Evolutionary conservation across 2,888 invertebrate genomes (phyloP), one percentile per base, ranked within the genome.

Genomic region (Xanthorhoe designata): DNA sequence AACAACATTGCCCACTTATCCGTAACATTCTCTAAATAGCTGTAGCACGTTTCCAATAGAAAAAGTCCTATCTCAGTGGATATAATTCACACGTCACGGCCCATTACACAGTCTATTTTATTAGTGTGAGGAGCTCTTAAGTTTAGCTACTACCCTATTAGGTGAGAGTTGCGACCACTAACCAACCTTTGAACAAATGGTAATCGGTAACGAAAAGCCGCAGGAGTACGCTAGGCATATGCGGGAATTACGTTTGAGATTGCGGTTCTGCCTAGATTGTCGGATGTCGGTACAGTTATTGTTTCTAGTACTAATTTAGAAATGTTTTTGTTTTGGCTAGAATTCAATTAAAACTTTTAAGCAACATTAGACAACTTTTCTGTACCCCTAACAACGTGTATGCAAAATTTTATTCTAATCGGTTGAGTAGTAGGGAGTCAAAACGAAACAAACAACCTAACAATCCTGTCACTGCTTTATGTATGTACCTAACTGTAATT

Each of bases 31-130:
- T 15, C n/a, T 61, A 54, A 58, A 57, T 52, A 63, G 45, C 55
- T 13, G 47, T 19, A 66, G 49, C 51, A 47, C 54, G 54, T 38
- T 61, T 59, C 54, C 64, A 52, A 65, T 65, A 68, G 61, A 68
- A 70, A 70, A 70, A 68, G 53, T 52, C 59, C 18, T 61, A 47
- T 70, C 61, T 56, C 56, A 13, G 50, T 60, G 57, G 66, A 7
- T 62, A 69, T 72, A 70, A 69, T 69, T 70, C 66, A 65, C 65
- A 62, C 55, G 65, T 57, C 68, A 69, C 61, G 62, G 51, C 17
- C 66, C 71, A 73, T 73, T 68, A 66, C 69, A 57, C 69, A 45
- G 69, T 69, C 61, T 68, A 71, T 63, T 73, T 69, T 69, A 70
- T 66, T 73, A 65, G 64, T 66, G 56, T 67, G 68, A 54, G 51